These are phyloP conservation scores for Solea solea DNA, from an alignment of 2,113 vertebrate genomes.

Conservation along the genomic window DNA sequence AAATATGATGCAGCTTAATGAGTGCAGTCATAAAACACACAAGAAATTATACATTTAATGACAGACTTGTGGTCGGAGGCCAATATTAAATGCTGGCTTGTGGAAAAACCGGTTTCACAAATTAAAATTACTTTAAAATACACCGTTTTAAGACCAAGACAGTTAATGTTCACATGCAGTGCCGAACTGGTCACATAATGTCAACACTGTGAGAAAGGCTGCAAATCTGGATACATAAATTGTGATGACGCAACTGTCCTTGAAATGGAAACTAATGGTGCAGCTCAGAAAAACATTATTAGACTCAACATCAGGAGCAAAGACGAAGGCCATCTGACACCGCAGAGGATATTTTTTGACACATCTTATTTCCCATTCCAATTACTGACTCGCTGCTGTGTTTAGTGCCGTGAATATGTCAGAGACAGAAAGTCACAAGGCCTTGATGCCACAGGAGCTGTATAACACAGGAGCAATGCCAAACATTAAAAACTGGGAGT, in stretches of 20 bases:
- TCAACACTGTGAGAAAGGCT: neutral
- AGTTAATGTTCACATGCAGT: neutral
- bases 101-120: neutral
- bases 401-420: neutral
- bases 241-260: neutral
- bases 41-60: no score
- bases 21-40: no score
- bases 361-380: neutral
- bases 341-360: neutral
- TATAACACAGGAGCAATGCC: constrained; percentile 7
- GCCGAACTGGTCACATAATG: neutral
- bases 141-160: neutral
- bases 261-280: neutral
- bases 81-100: neutral
- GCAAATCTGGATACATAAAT: neutral
- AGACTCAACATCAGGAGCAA: neutral
- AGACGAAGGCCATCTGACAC: neutral
- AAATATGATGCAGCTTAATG: no score
- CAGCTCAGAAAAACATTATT: neutral
- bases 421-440: neutral
- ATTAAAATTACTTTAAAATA: neutral
- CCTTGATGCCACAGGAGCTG: neutral
- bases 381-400: neutral
- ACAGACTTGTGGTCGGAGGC: neutral
- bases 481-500: neutral